A percentile compares a stretch with the other conserved stretches of the same genome.
Conservation (phyloP, 2,797 vertebrate genomes). For the Chelmon rostratus region DNA sequence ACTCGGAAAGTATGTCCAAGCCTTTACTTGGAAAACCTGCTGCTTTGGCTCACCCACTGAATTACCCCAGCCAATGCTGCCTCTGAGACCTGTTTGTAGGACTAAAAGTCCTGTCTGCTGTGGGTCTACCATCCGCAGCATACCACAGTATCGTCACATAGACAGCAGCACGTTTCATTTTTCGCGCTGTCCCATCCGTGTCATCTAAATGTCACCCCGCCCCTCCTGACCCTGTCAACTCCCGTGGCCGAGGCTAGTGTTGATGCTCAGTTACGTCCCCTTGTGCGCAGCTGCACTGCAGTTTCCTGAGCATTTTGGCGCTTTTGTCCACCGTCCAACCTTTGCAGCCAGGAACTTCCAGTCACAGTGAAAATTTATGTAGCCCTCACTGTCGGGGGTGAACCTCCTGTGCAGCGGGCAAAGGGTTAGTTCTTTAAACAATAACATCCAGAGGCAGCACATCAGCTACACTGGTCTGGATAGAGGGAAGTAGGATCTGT, state of each 20-base stretch:
- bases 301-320: slow-evolving; percentile 88
- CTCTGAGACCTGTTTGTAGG: background rate
- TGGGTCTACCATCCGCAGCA: background rate
- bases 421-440: slow-evolving; percentile 86
- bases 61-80: background rate
- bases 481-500: background rate
- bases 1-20: too few relatives aligned
- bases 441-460: slow-evolving; percentile 84
- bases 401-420: slow-evolving; percentile 77
- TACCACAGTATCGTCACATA: background rate
- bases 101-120: background rate
- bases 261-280: slow-evolving; percentile 89
- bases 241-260: slow-evolving; percentile 83
- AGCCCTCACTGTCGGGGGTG: slow-evolving; percentile 84
- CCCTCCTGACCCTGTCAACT: slow-evolving; percentile 26
- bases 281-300: slow-evolving; percentile 79
- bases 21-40: background rate
- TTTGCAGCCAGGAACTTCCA: slow-evolving; percentile 89
- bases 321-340: slow-evolving; percentile 91
- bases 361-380: slow-evolving; percentile 91
- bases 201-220: slow-evolving; percentile 31
- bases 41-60: background rate
- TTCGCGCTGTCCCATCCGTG: slow-evolving; percentile 20
- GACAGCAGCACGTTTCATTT: slow-evolving; percentile 6
- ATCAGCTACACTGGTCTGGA: background rate